phyloP scores from a whole-genome alignment of 1,140 invertebrate genomes.

The Pseudachorutes palmiensis region DNA sequence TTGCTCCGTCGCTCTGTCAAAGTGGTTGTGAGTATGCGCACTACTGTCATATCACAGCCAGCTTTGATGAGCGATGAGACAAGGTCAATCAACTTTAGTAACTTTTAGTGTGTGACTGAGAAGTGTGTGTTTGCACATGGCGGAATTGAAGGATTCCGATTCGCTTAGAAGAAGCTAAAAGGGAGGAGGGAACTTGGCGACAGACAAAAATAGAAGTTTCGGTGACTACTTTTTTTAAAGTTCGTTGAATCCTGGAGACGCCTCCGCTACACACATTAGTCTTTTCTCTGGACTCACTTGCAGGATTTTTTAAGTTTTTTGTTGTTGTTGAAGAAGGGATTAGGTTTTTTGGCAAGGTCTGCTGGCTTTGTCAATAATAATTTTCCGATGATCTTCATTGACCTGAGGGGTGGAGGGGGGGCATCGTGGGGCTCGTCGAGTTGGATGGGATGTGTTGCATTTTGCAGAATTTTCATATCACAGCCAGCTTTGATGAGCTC shows the following conservation, averaged over 20 bases:
- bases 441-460: slow-evolving; percentile 54
- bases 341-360: no score
- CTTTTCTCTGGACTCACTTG: no score
- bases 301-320: no score
- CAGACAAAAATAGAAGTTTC: neutral
- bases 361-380: no score
- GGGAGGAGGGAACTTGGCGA: neutral
- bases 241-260: no score
- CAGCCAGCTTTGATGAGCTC: slow-evolving; percentile 40
- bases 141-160: neutral
- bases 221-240: no score
- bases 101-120: no score
- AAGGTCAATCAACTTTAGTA: slow-evolving; percentile 14
- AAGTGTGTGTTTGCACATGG: no score
- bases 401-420: no score
- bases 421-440: slow-evolving; percentile 45
- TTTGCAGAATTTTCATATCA: slow-evolving; percentile 44
- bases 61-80: slow-evolving; percentile 73
- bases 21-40: slow-evolving; percentile 69
- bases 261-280: no score
- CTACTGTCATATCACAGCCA: slow-evolving; percentile 73
- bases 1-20: slow-evolving; percentile 51
- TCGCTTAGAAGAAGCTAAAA: neutral
- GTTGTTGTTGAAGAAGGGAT: no score
- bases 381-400: no score